Percentiles rank a stretch among this genome's conserved stretches.
Conservation (phyloP, 2,113 vertebrate genomes). For the Fulmarus glacialis region DNA sequence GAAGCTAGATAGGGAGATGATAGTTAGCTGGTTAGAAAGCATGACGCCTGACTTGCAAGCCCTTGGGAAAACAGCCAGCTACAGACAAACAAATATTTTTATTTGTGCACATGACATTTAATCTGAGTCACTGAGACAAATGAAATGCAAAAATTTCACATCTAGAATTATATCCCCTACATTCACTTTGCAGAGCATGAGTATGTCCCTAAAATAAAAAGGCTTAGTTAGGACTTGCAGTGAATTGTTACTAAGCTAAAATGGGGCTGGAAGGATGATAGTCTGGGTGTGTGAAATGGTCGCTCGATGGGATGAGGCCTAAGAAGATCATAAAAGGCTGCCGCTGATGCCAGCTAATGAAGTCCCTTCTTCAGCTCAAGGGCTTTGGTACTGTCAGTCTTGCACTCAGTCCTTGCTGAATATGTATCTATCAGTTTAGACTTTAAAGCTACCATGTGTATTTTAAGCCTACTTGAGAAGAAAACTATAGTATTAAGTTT, state of each 20-base stretch:
- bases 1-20: neutral
- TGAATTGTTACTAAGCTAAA: neutral
- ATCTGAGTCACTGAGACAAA: neutral
- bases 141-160: neutral
- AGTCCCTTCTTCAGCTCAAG: neutral
- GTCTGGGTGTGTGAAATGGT: accelerated
- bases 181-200: neutral
- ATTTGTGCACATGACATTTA: neutral
- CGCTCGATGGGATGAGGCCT: accelerated
- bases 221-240: neutral
- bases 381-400: neutral
- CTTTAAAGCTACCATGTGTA: neutral
- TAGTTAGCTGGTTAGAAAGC: neutral
- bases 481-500: neutral
- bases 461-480: neutral
- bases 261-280: neutral
- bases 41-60: neutral
- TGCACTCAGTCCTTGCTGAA: neutral
- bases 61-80: neutral
- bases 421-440: neutral
- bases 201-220: neutral
- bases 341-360: neutral
- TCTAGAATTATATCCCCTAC: neutral
- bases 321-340: neutral
- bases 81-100: neutral